These are phyloP conservation scores for Uria lomvia DNA, from an alignment of 2,113 vertebrate species.

Conservation along the genomic window DNA sequence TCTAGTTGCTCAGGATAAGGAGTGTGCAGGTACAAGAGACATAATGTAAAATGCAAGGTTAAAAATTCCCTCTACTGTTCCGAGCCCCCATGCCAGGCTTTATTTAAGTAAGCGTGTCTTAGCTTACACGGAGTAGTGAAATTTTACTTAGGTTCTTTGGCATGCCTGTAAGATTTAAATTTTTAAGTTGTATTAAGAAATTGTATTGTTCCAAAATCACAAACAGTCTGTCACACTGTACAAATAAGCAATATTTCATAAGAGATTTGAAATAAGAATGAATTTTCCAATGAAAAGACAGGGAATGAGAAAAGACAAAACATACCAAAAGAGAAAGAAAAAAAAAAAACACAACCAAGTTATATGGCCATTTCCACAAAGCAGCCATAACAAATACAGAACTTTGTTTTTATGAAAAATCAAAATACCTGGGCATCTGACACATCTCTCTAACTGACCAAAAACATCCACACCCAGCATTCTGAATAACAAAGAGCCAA, in stretches of 20 bases:
- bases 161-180: neutral
- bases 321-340: neutral
- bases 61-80: neutral
- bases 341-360: neutral
- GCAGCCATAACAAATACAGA: neutral
- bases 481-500: neutral
- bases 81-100: neutral
- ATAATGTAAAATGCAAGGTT: neutral
- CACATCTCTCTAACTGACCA: neutral
- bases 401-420: neutral
- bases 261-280: neutral
- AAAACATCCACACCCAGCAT: neutral
- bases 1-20: neutral
- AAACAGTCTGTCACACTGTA: neutral
- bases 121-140: neutral
- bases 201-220: neutral
- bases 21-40: neutral
- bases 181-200: neutral
- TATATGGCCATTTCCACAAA: neutral
- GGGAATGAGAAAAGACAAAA: neutral
- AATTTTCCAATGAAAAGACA: neutral
- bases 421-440: neutral
- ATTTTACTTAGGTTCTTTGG: neutral
- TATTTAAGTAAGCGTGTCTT: neutral
- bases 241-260: neutral